Conservation (phyloP, 2,888 invertebrate species). For the Fragum sueziense region DNA sequence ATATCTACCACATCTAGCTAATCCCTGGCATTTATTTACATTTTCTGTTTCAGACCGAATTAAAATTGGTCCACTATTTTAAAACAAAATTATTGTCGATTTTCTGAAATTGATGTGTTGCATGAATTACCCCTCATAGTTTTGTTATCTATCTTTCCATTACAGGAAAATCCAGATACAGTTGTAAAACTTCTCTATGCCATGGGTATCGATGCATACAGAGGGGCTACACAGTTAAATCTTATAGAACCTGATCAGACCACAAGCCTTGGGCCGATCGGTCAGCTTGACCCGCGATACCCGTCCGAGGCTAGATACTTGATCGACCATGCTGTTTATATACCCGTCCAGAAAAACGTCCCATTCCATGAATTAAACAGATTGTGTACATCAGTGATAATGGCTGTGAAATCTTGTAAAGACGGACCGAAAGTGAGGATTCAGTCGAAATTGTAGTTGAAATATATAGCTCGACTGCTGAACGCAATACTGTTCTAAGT, state of each 20-base stretch:
- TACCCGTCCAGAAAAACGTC: conserved; percentile 81
- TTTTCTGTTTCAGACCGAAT: too few species aligned
- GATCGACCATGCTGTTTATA: conserved; percentile 81
- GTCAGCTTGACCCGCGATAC: conserved; percentile 63
- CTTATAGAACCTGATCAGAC: conserved; percentile 75
- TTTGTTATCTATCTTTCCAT: too few species aligned
- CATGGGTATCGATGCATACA: conserved; percentile 81
- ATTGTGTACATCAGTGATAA: conserved; percentile 65
- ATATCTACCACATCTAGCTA: too few species aligned
- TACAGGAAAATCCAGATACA: conserved; percentile 79
- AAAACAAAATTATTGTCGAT: too few species aligned
- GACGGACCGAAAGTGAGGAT: conserved; percentile 58
- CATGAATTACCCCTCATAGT: too few species aligned
- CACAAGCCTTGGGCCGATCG: conserved; percentile 31
- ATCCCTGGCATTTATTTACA: too few species aligned
- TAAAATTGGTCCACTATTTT: too few species aligned
- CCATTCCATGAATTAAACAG: conserved; percentile 79
- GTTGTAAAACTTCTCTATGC: conserved; percentile 74
- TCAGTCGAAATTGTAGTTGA: conserved; percentile 60
- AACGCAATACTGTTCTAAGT: too few species aligned
- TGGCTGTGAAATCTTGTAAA: conserved; percentile 58
- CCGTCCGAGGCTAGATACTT: conserved; percentile 81
- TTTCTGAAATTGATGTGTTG: too few species aligned
- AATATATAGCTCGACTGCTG: too few species aligned
- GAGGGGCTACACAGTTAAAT: conserved; percentile 81